Base-by-base conservation (phyloP, 2,888 invertebrate genomes). In the Sisyra nigra region DNA sequence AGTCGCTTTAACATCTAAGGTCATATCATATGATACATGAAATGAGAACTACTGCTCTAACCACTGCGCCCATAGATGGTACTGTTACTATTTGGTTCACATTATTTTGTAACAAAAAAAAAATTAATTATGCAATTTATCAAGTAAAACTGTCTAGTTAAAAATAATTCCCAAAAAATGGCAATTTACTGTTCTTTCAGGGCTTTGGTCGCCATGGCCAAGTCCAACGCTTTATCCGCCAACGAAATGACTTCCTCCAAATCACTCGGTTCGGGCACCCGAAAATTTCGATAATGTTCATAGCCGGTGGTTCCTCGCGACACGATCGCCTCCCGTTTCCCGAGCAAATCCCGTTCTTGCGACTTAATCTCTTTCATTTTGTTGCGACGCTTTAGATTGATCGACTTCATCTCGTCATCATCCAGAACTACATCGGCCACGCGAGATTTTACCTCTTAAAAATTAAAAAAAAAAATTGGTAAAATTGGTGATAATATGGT, bases 181-280 rank as follows among this genome's bases (percentile, higher is more conserved):
- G n/a, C n/a, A n/a, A 3, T 10, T 51, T 53, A 66, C 65, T 63
- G 63, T 46, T 69, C 60, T 45, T 65, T 63, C 44, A 67, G 66
- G 33, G 65, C 58, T 49, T 64, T 62, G 1, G 66, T 68, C 1
- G 70, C 68, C 15, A 71, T 57, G 2, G 69, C 64, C 48, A 71
- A 66, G 48, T 70, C 66, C 48, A 71, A 50, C 2, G 70, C 72
- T 44, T 57, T 59, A 45, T 61, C 60, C 1, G 67, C 64, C 1
- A 67, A 52, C 15, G 58, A 57, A 48, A 65, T 60, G 9, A 64
- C 65, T 35, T 65, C 59, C 2, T 54, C 48, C 38, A 65, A 48
- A 48, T 63, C 65, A n/a, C 59, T 58, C 8, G 55, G 53, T 14
- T 57, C 53, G 37, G 56, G 57, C 3, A 58, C 49, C 37, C 57